Base-by-base conservation (phyloP, 2,113 vertebrate genomes). In the Acrocephalus arundinaceus region DNA sequence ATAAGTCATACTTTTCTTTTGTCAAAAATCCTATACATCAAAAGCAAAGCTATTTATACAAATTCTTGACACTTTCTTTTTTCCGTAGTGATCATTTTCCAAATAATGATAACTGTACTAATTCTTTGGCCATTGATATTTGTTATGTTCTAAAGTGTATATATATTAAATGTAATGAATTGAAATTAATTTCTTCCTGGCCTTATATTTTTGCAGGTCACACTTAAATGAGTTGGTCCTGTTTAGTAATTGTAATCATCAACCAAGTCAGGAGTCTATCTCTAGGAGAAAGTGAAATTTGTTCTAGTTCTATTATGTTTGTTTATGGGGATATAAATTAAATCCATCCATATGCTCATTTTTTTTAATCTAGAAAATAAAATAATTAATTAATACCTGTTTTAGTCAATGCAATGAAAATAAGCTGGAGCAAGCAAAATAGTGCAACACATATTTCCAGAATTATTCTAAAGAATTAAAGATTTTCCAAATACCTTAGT, bases 361-460 rank as follows among this genome's bases (percentile, higher is more conserved):
- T 37, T 9, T 62, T 73, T 48, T 18, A 0, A 4, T 51, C 24
- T 65, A 65, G 22, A 73, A 80, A 66, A 55, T 49, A 30, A 8
- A 35, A 73, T 1, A 3, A 28, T 27, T 61, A n/a, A 1, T 70
- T 73, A 57, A 66, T 21, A 59, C 0, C 2, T 57, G 1, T 28
- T 63, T 43, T 25, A 79, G 3, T 27, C 35, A 85, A 67, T 30
- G 27, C 4, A 54, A 45, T 41, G 3, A 70, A 52, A 88, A 28
- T 28, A 74, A 43, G 2, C n/a, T 54, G 24, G 2, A 65, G 8
- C 3, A 70, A 94, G 52, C 2, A 68, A 80, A 79, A n/a, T 8
- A n/a, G 2, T 55, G 4, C 2, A 52, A 66, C 30, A 13, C 2
- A 4, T 43, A 76, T 45, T 39, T 88, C 3, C 10, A 84, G 11